Base-by-base conservation (phyloP, 64 coral and sea anemone species). In the Stichodactyla mertensii region DNA sequence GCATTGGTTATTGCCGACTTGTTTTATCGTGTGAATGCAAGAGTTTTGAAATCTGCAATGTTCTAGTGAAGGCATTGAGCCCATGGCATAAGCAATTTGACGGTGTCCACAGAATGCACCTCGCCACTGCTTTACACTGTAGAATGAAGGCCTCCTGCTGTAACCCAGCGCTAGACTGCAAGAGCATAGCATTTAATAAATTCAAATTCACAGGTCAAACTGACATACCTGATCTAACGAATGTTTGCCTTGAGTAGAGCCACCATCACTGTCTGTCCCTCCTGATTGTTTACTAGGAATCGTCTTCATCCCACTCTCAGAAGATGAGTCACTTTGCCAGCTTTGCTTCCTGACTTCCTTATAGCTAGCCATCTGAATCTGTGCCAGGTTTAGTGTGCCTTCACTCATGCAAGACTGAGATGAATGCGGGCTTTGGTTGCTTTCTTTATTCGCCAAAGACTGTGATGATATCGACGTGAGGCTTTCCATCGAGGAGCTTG, bases 401-500 rank as follows among this genome's bases (percentile, higher is more conserved):
- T 81, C 78, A 54, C 51, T 14, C 36, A 81, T 81, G 54, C 2
- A 19, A 81, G 51, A 53, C 26, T 81, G 78, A 81, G 78, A 81
- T 1, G 78, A 81, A 81, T 81, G 77, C 0, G 77, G 77, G 45
- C 77, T 80, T 80, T 80, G 78, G 26, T 81, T 81, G 78, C 16
- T 52, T 61, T 52, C 87, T 55, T 89, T 79, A 55, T 7, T 55
- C 4, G 36, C 62, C 18, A 87, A 58, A 61, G 87, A 92, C 71
- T 95, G 93, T 52, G 93, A 89, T 56, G 93, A 92, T 36, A 93
- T 56, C 10, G 94, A 96, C 36, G 89, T 96, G 4, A 96, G 91
- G 78, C 94, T 96, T 81, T 96, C 94, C 85, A 96, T 51, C 45
- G 94, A 96, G 19, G 94, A 96, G 88, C 94, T 96, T 22, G 91